These are phyloP conservation scores for Microplitis demolitor DNA, from an alignment of 1,140 invertebrate genomes.

Conservation along the genomic window DNA sequence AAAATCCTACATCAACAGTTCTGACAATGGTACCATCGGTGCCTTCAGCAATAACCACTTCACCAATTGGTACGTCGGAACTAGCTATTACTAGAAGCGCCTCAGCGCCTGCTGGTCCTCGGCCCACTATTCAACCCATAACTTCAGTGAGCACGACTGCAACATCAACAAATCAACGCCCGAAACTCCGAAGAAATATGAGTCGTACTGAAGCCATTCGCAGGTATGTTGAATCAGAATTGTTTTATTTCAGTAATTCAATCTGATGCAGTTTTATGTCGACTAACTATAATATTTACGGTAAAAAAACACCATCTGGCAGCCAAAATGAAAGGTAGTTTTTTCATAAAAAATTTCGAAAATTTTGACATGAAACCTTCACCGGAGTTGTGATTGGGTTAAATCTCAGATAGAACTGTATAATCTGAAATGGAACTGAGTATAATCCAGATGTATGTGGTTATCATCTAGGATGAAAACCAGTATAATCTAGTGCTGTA, in stretches of 20 bases:
- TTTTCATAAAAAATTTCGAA: no score
- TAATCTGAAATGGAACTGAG: no score
- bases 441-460: no score
- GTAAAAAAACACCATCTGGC: no score
- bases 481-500: no score
- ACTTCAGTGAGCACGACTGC: slow-evolving; percentile 46
- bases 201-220: slow-evolving; percentile 55
- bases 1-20: slow-evolving; percentile 50
- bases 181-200: slow-evolving; percentile 47
- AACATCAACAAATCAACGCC: slow-evolving; percentile 50
- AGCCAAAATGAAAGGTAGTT: no score
- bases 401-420: no score
- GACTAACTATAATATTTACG: no score
- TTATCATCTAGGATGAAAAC: no score
- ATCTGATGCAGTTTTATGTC: no score
- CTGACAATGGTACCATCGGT: slow-evolving; percentile 33
- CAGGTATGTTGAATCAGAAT: slow-evolving; percentile 42
- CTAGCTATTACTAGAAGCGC: slow-evolving; percentile 49
- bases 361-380: no score
- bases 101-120: slow-evolving; percentile 49
- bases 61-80: slow-evolving; percentile 27
- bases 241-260: background rate
- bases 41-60: slow-evolving; percentile 30
- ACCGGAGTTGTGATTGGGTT: no score
- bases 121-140: slow-evolving; percentile 40